These are phyloP conservation scores for Sigmodon hispidus DNA, from an alignment of 2,113 vertebrate species.

Conservation along the genomic window DNA sequence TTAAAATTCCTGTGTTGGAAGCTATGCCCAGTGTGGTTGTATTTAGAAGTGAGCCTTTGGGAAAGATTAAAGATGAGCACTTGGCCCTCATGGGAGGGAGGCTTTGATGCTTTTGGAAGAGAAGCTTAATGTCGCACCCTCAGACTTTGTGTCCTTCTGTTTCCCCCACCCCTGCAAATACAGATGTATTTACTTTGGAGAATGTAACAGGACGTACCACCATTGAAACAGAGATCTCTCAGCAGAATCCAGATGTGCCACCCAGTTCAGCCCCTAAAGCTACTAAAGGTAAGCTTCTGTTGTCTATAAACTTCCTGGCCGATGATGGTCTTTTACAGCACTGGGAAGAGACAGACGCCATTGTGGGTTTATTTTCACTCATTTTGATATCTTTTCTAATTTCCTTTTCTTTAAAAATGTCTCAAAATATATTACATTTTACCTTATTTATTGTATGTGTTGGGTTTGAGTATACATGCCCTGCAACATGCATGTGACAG, in stretches of 20 bases:
- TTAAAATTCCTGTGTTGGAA: no score
- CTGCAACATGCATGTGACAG: not conserved
- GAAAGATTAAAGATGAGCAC: not conserved
- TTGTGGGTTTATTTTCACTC: not conserved
- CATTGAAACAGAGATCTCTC: not conserved
- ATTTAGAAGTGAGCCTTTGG: not conserved
- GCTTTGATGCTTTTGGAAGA: not conserved
- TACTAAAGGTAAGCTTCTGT: not conserved
- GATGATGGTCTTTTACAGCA: not conserved
- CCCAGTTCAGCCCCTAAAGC: not conserved
- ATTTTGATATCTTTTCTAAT: not conserved
- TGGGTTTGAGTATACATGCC: not conserved
- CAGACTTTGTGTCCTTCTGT: not conserved
- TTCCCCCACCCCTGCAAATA: not conserved
- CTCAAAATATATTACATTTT: not conserved
- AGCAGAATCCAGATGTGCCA: not conserved
- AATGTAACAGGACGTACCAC: not conserved
- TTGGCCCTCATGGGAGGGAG: not conserved
- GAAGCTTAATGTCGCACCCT: not conserved
- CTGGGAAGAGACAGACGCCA: not conserved
- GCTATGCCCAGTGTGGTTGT: not conserved
- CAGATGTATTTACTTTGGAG: not conserved
- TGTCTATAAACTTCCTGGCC: not conserved
- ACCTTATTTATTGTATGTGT: not conserved
- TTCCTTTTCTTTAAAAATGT: not conserved